These are phyloP conservation scores for Tringa solitaria DNA, from an alignment of 2,113 vertebrate genomes.

Conservation along the genomic window DNA sequence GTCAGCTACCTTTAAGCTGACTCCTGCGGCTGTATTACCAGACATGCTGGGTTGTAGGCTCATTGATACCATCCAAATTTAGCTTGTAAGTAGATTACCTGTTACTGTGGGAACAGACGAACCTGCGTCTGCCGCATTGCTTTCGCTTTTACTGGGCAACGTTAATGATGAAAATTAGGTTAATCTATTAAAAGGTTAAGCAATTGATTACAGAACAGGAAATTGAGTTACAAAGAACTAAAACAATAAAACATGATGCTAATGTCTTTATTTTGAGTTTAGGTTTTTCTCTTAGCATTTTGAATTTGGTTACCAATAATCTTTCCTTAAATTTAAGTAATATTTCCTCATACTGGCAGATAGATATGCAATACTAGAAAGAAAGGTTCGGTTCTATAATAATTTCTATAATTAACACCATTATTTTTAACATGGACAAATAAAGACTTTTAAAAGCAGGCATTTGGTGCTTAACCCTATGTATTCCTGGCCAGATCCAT, in stretches of 20 bases:
- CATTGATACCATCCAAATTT: background rate
- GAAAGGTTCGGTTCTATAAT: background rate
- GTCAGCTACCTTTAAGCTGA: background rate
- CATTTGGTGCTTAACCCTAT: background rate
- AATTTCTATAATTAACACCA: background rate
- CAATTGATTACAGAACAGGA: background rate
- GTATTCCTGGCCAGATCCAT: background rate
- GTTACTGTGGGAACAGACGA: background rate
- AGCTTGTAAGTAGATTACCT: background rate
- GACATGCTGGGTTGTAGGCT: background rate
- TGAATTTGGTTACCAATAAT: background rate
- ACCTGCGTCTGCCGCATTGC: background rate
- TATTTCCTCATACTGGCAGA: background rate
- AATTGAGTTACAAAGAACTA: background rate
- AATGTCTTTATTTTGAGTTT: background rate
- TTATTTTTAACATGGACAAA: background rate
- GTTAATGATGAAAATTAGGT: background rate
- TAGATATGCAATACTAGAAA: background rate
- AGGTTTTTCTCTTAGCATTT: background rate
- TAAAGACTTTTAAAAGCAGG: background rate
- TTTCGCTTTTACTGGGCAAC: conserved; percentile 20
- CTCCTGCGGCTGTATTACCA: background rate
- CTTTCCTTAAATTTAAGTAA: background rate
- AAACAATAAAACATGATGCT: background rate
- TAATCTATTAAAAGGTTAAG: background rate